Evolutionary conservation across 2,113 vertebrate species (phyloP).

Genomic region (Nyctibius bracteatus): DNA sequence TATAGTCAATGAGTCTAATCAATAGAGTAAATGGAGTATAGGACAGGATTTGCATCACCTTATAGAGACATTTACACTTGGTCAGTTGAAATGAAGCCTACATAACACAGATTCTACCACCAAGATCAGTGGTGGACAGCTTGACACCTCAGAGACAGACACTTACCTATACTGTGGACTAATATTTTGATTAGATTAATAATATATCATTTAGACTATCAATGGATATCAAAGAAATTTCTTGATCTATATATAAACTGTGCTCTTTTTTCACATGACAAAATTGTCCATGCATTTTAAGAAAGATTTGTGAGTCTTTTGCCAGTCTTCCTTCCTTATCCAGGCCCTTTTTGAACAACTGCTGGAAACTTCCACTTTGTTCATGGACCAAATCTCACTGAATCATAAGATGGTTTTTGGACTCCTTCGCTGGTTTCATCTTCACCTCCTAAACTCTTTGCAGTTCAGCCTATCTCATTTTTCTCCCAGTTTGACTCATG

Average conservation of each 20-base stretch:
- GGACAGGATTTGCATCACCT: not conserved
- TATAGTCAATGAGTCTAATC: not conserved
- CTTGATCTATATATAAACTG: not conserved
- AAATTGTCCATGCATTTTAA: not conserved
- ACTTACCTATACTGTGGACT: rapidly evolving
- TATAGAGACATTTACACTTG: not conserved
- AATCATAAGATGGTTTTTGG: not conserved
- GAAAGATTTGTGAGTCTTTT: not conserved
- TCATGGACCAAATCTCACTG: not conserved
- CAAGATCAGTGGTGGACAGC: not conserved
- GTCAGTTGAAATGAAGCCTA: not conserved
- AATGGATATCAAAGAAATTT: not conserved
- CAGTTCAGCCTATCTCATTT: not conserved
- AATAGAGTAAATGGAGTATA: not conserved
- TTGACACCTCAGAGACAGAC: not conserved
- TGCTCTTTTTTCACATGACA: not conserved
- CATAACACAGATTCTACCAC: not conserved
- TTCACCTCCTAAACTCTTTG: not conserved
- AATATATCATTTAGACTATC: not conserved
- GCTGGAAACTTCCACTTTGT: not conserved
- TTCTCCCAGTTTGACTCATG: rapidly evolving
- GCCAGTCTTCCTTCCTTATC: not conserved
- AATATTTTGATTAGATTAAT: not conserved
- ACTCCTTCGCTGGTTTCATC: not conserved
- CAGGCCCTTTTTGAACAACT: not conserved